Evolutionary conservation across 2,113 vertebrate genomes (phyloP).

Genomic region (Rana temporaria): DNA sequence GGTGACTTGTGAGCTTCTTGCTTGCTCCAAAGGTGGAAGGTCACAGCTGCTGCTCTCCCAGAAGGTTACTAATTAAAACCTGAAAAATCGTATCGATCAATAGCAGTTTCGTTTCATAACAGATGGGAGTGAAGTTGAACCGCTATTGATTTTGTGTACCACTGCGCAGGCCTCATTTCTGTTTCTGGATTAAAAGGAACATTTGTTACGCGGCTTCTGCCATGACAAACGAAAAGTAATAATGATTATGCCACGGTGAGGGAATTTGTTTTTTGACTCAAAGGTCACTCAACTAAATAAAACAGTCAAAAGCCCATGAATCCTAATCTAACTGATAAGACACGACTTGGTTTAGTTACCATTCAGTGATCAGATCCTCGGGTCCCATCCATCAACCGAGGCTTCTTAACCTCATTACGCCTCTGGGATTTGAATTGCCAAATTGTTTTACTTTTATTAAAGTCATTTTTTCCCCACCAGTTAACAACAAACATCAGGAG

Average conservation of each 20-base stretch:
- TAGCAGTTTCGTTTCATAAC: conserved; percentile 37
- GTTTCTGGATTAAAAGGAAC: conserved; percentile 32
- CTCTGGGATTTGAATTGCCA: conserved; percentile 19
- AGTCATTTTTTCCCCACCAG: conserved; percentile 10
- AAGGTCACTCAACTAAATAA: conserved; percentile 35
- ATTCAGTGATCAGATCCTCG: conserved; percentile 11
- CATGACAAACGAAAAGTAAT: conserved; percentile 49
- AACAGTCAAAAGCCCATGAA: conserved; percentile 45
- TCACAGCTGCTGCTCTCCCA: conserved; percentile 18
- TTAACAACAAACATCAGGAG: conserved; percentile 9
- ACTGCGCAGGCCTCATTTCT: conserved; percentile 31
- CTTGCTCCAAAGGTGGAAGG: not conserved
- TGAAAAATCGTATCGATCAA: conserved; percentile 24
- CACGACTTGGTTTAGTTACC: conserved; percentile 44
- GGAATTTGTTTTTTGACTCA: conserved; percentile 21
- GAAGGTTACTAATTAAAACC: conserved; percentile 36
- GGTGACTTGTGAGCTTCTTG: not conserved
- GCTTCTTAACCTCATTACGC: conserved; percentile 8
- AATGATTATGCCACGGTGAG: conserved; percentile 25
- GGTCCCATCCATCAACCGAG: conserved; percentile 21
- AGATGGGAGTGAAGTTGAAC: conserved; percentile 1
- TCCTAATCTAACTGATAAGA: conserved; percentile 30
- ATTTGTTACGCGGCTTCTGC: conserved; percentile 17
- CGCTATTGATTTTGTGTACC: conserved; percentile 47
- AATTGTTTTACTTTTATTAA: conserved; percentile 41